A percentile compares a stretch with the other conserved stretches of the same genome.
Evolutionary conservation across 2,113 vertebrate species (phyloP).

Genomic region (Chaenogobius annularis): DNA sequence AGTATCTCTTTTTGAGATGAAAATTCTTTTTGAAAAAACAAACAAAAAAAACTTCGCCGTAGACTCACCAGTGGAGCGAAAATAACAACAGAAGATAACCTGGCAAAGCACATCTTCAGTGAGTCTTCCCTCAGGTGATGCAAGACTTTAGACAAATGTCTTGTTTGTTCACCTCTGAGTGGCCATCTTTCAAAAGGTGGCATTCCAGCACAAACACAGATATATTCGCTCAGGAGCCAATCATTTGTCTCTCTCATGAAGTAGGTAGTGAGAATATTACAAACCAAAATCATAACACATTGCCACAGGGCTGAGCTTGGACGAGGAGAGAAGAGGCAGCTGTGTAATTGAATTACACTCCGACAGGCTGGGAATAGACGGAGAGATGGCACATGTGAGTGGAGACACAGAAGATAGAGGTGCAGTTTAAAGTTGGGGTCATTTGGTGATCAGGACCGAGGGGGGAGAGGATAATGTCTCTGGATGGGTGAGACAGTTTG

Average conservation of each 20-base stretch:
- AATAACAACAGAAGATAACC: slow-evolving; percentile 63
- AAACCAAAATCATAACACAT: slow-evolving; percentile 70
- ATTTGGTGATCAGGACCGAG: background rate
- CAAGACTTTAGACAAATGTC: slow-evolving; percentile 77
- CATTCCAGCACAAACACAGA: slow-evolving; percentile 50
- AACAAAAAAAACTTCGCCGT: slow-evolving; percentile 9
- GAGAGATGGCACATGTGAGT: slow-evolving; percentile 24
- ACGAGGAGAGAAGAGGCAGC: slow-evolving; percentile 57
- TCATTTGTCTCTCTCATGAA: slow-evolving; percentile 71
- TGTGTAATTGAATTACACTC: slow-evolving; percentile 62
- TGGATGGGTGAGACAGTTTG: background rate
- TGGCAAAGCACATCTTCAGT: slow-evolving; percentile 66
- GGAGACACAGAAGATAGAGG: background rate
- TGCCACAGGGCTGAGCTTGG: slow-evolving; percentile 59
- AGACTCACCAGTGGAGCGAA: slow-evolving; percentile 45
- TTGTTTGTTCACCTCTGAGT: slow-evolving; percentile 76
- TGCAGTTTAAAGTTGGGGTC: background rate
- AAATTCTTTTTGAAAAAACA: background rate
- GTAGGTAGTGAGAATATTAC: slow-evolving; percentile 76
- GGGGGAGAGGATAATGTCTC: slow-evolving; percentile 19
- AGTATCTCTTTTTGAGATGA: background rate
- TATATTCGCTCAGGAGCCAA: slow-evolving; percentile 54
- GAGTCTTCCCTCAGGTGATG: slow-evolving; percentile 72
- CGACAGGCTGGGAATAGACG: slow-evolving; percentile 35
- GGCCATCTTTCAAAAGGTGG: slow-evolving; percentile 71